A percentile compares a stretch with the other conserved stretches of the same genome.
These are phyloP conservation scores for Drosophila siamana DNA, from an alignment of 2,888 invertebrate species.

Conservation along the genomic window DNA sequence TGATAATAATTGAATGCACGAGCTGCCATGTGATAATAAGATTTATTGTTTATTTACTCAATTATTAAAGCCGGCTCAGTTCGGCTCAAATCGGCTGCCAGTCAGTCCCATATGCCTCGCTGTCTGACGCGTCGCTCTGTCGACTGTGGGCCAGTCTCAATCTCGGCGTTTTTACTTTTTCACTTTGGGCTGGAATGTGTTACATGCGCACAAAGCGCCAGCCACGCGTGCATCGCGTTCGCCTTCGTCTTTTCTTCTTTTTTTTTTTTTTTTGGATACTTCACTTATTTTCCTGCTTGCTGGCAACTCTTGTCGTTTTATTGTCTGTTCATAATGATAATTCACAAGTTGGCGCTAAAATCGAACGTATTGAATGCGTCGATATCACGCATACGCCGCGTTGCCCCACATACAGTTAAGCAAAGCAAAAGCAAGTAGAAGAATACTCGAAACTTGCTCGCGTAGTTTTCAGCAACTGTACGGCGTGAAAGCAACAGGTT, in stretches of 20 bases:
- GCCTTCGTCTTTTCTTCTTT: not conserved
- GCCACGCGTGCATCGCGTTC: constrained; percentile 34
- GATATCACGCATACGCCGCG: constrained; percentile 52
- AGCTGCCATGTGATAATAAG: constrained; percentile 75
- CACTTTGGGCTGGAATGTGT: constrained; percentile 1
- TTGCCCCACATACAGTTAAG: constrained; percentile 14
- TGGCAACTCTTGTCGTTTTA: constrained; percentile 26
- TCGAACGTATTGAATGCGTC: constrained; percentile 24
- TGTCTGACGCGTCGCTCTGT: constrained; percentile 23
- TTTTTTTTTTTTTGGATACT: not conserved
- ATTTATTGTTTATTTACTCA: constrained; percentile 76
- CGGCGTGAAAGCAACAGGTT: constrained; percentile 62
- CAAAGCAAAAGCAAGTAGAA: not conserved
- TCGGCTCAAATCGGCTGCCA: constrained; percentile 5
- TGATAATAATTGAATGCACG: constrained; percentile 77
- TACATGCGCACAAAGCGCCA: constrained; percentile 10
- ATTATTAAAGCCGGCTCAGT: constrained; percentile 51
- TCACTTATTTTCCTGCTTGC: too few species aligned
- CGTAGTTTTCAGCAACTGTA: constrained; percentile 39
- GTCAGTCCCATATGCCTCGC: constrained; percentile 17
- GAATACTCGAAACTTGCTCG: constrained; percentile 7
- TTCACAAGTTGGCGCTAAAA: constrained; percentile 58
- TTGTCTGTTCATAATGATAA: constrained; percentile 39
- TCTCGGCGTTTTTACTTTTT: too few species aligned
- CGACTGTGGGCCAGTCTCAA: constrained; percentile 23